These are phyloP conservation scores for Ispidina picta DNA, from an alignment of 2,797 vertebrate species.

Conservation along the genomic window DNA sequence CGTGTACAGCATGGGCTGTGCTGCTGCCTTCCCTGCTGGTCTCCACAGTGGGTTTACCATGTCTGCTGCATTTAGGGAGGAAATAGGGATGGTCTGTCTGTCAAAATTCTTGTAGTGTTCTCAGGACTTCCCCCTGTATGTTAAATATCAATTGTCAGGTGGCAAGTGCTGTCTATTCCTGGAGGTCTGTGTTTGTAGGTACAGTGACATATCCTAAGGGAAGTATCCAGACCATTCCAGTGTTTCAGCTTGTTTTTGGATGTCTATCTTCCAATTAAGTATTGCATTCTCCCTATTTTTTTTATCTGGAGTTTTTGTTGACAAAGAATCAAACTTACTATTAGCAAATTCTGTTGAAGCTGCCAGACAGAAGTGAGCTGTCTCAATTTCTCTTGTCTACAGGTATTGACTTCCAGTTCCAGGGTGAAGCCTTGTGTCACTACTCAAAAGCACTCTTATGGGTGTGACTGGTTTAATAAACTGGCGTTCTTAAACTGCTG, in stretches of 20 bases:
- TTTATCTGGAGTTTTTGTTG: neutral
- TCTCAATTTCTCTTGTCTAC: neutral
- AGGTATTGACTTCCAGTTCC: neutral
- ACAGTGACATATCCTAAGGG: neutral
- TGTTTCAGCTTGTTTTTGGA: neutral
- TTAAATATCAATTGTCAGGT: neutral
- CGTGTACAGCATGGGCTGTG: fast-evolving
- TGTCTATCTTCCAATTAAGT: neutral
- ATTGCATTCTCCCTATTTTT: neutral
- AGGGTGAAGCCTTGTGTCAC: neutral
- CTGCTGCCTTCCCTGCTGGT: neutral
- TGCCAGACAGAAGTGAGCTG: neutral
- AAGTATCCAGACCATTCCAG: neutral
- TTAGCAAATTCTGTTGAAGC: neutral
- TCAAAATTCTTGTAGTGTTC: neutral
- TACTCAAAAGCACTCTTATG: conserved; percentile 1
- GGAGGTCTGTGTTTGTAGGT: neutral
- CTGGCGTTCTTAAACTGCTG: conserved; percentile 46
- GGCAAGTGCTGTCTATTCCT: neutral
- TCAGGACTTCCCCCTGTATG: fast-evolving
- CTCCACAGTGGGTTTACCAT: neutral
- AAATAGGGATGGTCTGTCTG: neutral
- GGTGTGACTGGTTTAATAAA: conserved; percentile 41
- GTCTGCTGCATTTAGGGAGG: neutral
- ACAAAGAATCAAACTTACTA: neutral